A percentile compares a stretch with the other conserved stretches of the same genome.
phyloP scores from a whole-genome alignment of 2,113 vertebrate genomes.

The Formicarius rufipectus region DNA sequence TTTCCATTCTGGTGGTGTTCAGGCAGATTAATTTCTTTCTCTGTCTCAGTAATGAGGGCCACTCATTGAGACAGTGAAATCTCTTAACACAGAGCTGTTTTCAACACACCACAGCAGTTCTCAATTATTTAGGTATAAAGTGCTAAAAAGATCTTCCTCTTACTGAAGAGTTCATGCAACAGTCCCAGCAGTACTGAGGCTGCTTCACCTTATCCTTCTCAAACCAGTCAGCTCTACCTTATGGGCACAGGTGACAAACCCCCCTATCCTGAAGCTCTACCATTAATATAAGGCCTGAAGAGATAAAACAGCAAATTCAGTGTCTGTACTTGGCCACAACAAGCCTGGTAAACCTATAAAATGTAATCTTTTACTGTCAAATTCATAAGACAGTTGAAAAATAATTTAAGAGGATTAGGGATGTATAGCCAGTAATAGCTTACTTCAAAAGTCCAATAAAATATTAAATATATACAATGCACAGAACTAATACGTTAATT shows the following conservation, averaged over 20 bases:
- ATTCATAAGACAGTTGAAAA: not conserved
- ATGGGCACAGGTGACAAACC: fast-evolving
- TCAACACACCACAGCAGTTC: fast-evolving
- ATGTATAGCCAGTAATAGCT: not conserved
- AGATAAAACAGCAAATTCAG: not conserved
- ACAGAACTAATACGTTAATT: not conserved
- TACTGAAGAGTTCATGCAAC: not conserved
- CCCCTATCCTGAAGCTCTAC: fast-evolving
- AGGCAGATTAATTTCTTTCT: too few relatives aligned
- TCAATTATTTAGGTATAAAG: fast-evolving
- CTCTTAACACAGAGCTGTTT: not conserved
- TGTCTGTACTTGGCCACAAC: not conserved
- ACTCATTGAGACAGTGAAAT: fast-evolving
- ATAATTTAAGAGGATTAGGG: not conserved
- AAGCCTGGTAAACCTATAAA: fast-evolving
- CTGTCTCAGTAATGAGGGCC: not conserved
- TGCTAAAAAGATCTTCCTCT: not conserved
- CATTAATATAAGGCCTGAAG: fast-evolving
- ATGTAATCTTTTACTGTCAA: not conserved
- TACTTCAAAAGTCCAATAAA: not conserved
- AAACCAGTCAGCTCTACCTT: not conserved
- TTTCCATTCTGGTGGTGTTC: fast-evolving
- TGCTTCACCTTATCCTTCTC: not conserved
- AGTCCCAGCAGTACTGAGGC: fast-evolving
- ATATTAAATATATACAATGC: fast-evolving